A percentile compares a stretch with the other conserved stretches of the same genome.
phyloP scores from a whole-genome alignment of 1,140 invertebrate species.

The Xylocopa sonorina region DNA sequence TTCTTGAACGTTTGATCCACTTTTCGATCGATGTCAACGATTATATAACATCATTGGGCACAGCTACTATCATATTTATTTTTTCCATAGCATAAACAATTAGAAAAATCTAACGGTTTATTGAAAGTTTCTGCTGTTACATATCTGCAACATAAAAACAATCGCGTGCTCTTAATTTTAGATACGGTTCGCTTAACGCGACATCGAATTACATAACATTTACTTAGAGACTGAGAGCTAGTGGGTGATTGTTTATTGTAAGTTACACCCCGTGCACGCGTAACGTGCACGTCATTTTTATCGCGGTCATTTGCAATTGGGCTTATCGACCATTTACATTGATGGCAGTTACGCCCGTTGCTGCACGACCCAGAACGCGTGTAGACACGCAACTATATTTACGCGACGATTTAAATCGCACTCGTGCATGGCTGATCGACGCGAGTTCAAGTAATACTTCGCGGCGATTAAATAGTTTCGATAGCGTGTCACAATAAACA shows the following conservation, averaged over 20 bases:
- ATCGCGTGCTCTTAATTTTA: not conserved
- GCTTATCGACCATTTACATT: not conserved
- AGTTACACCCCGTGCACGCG: not conserved
- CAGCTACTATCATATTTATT: too few relatives aligned
- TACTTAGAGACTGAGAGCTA: too few relatives aligned
- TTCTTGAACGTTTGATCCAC: not conserved
- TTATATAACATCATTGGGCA: too few relatives aligned
- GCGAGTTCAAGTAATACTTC: not conserved
- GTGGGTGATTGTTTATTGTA: not conserved
- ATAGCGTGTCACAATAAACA: conserved; percentile 14
- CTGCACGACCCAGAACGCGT: not conserved
- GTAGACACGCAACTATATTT: not conserved
- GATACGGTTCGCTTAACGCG: not conserved
- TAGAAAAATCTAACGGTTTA: rapidly evolving
- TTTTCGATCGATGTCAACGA: not conserved
- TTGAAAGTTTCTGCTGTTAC: not conserved
- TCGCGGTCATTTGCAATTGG: not conserved
- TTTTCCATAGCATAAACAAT: too few relatives aligned
- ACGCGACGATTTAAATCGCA: not conserved
- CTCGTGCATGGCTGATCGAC: not conserved
- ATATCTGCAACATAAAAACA: too few relatives aligned
- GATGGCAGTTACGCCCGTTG: not conserved
- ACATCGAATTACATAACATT: too few relatives aligned
- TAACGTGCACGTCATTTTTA: not conserved
- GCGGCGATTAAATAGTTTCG: conserved; percentile 9